Conservation (phyloP, 37 sponge, comb jelly and placozoan genomes). For the Aplysina aerophoba region DNA sequence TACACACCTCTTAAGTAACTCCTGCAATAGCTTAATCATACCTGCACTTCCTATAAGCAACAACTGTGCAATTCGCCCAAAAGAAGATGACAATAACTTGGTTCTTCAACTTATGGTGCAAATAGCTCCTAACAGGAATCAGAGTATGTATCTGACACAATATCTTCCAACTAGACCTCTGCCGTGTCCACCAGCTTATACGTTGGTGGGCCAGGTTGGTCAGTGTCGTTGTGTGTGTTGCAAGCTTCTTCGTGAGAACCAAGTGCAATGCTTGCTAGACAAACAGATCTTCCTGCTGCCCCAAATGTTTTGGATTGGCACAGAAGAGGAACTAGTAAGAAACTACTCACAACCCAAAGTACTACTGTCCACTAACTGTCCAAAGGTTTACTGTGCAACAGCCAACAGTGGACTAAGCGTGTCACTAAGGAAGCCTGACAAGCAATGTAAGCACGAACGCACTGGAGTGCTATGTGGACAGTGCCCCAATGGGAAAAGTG, state of each 20-base stretch:
- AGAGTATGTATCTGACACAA: background rate
- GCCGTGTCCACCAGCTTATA: too few relatives aligned
- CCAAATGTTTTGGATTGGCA: background rate
- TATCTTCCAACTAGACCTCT: too few relatives aligned
- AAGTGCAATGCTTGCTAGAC: background rate
- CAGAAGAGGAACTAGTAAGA: too few relatives aligned
- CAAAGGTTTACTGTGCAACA: background rate
- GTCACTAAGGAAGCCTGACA: slow-evolving; percentile 7
- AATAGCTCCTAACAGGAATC: background rate
- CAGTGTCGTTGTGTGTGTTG: background rate
- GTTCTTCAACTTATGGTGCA: background rate
- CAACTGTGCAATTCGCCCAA: background rate
- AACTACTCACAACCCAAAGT: background rate
- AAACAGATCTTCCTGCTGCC: background rate
- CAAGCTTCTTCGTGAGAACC: background rate
- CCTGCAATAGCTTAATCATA: background rate
- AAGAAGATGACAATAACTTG: background rate
- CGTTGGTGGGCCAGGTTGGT: background rate
- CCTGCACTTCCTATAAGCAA: background rate
- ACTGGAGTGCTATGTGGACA: slow-evolving; percentile 56
- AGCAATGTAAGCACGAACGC: slow-evolving; percentile 36
- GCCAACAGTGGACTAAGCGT: background rate
- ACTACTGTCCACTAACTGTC: background rate
- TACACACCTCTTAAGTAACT: background rate
- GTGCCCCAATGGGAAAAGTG: slow-evolving; percentile 35